Conservation (phyloP, 2,113 vertebrate species). For the Hippocampus barbouri region DNA sequence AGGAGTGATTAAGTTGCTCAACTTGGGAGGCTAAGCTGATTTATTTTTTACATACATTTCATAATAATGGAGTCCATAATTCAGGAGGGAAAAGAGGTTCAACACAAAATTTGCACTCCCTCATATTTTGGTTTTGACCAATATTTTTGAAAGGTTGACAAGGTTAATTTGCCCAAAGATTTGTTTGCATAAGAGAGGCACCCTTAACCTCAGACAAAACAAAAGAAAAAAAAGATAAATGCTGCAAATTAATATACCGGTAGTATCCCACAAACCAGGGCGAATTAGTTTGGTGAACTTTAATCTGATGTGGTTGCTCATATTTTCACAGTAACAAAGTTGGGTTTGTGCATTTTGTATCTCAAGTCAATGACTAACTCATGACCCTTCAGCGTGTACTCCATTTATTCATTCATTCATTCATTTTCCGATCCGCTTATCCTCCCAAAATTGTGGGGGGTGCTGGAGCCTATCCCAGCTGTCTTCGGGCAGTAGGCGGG, state of each 20-base stretch:
- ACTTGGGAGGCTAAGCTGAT: conserved; percentile 25
- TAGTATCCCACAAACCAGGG: not conserved
- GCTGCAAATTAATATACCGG: not conserved
- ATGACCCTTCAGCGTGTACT: too few species aligned
- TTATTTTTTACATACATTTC: conserved; percentile 32
- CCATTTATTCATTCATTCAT: too few species aligned
- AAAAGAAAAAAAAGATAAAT: not conserved
- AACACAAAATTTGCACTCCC: conserved; percentile 16
- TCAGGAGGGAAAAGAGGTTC: conserved; percentile 13
- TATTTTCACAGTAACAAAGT: not conserved
- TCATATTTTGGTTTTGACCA: conserved; percentile 31
- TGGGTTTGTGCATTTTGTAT: too few species aligned
- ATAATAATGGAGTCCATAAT: conserved; percentile 38
- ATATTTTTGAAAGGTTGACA: conserved; percentile 31
- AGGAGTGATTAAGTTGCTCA: conserved; percentile 31
- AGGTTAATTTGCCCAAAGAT: not conserved
- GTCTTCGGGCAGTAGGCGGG: too few species aligned
- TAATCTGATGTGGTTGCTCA: not conserved
- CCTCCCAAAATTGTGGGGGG: too few species aligned
- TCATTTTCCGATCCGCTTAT: too few species aligned
- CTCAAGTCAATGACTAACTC: too few species aligned
- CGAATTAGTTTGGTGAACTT: not conserved
- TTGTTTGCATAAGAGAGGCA: not conserved
- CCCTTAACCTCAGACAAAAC: not conserved
- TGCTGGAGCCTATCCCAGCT: too few species aligned